Base-by-base conservation (phyloP, 2,113 vertebrate species). In the Oryzias javanicus region DNA sequence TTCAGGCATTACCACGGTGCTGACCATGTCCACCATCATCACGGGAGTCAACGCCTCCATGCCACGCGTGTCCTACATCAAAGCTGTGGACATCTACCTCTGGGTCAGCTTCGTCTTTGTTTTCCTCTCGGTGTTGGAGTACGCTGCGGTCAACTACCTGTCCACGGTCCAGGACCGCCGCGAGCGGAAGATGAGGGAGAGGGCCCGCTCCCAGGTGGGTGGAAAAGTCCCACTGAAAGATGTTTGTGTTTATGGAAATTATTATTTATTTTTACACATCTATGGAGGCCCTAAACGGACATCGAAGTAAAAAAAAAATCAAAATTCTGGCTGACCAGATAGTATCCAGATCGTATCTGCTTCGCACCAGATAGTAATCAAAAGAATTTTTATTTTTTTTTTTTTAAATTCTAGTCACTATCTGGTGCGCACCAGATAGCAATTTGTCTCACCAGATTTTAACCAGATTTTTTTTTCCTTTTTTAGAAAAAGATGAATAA, bases 1-100 rank as follows among this genome's bases (percentile, higher is more conserved):
- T 72, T 12, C 78, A 98, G 95, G 94, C 24, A 98, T 97, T 86
- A 97, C 94, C 17, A 98, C 94, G 0, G 96, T 97, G 83, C 90
- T 98, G 70, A 98, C 96, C 71, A 95, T 94, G 94, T 94, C 94
- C 79, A 95, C 94, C 80, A 95, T 95, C 85, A 95, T 95, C 84
- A 94, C 91, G 0, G 91, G 91, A 4, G 90, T 92, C 14, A 92
- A 92, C 20, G 91, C 91, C 1, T 92, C 91, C 19, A 92, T 92
- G 91, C 91, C 91, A 13, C 65, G 91, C 14, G 91, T 92, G 42
- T 92, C 91, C 54, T 92, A 92, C 79, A 92, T 93, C 71, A 93
- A 93, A 71, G 92, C 92, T 0, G 92, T 93, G 83, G 92, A 93
- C 86, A 91, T 93, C 55, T 93, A 93, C 72, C 86, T 93, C 15